Base-by-base conservation (phyloP, 2,797 vertebrate genomes). In the Alectoris magna region DNA sequence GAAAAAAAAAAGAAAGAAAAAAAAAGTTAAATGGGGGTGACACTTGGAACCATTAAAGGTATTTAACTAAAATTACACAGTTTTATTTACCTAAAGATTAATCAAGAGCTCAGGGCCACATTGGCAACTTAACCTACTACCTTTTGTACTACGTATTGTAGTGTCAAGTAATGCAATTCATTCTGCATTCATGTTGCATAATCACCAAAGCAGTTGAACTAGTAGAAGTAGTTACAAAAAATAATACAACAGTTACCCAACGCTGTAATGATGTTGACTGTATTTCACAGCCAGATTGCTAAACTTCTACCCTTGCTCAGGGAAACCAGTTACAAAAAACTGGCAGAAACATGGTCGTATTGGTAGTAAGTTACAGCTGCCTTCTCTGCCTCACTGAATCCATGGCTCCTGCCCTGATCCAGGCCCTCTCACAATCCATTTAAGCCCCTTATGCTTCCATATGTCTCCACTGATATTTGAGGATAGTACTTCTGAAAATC, bases 1-100 rank as follows among this genome's bases (percentile, higher is more conserved):
- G 5, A 27, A 27, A 14, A 31, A 49, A 38, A 58, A 41, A 15
- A 34, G 34, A 34, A 34, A 34, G 34, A 41, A 41, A 41, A 11
- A 41, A 18, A 13, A 55, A 34, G 4, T 29, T 67, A 16, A 68
- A 53, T 1, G 34, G 3, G 11, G 6, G 4, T 69, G 10, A 89
- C 3, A 71, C 8, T 6, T 43, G 11, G 14, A 60, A 21, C 14
- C 84, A 62, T n/a, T 58, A 67, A 36, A 69, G 2, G 1, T 72
- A 19, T 72, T 87, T 87, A 66, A 4, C 15, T 84, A 87, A 82
- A 80, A 60, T 59, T 6, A 7, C 22, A 82, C 49, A n/a, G 29
- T 80, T 86, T 84, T 78, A 18, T 81, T 31, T 43, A 6, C 21
- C 49, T 51, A 60, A 82, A 86, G n/a, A 60, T 43, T 53, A 88